Conservation (phyloP, 2,888 invertebrate genomes). For the Heliconius erato region DNA sequence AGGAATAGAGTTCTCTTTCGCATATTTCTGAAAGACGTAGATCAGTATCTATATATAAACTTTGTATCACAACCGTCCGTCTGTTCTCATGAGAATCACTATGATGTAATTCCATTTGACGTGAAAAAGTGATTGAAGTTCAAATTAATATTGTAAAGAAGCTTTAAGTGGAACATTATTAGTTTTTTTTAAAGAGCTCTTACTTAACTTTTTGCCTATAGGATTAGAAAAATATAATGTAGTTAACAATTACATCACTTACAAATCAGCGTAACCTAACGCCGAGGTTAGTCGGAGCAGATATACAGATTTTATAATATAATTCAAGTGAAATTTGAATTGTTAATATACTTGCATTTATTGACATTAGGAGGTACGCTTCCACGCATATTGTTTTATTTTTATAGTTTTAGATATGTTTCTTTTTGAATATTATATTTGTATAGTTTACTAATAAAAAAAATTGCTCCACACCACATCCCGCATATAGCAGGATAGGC, state of each 20-base stretch:
- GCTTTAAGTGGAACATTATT: slow-evolving; percentile 13
- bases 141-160: slow-evolving; percentile 33
- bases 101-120: slow-evolving; percentile 67
- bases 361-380: too few species aligned
- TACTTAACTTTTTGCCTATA: not conserved
- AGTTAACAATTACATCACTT: not conserved
- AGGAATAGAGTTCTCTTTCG: slow-evolving; percentile 34
- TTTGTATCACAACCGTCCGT: slow-evolving; percentile 35
- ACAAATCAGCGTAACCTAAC: too few species aligned
- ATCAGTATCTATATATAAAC: slow-evolving; percentile 19
- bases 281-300: too few species aligned
- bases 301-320: too few species aligned
- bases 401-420: too few species aligned
- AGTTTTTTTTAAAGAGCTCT: slow-evolving; percentile 2
- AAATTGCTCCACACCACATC: too few species aligned
- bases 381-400: too few species aligned
- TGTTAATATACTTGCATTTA: too few species aligned
- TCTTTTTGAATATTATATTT: too few species aligned
- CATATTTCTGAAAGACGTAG: not conserved
- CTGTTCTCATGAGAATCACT: slow-evolving; percentile 56
- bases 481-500: too few species aligned
- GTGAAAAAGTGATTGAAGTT: slow-evolving; percentile 46
- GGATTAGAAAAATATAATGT: not conserved
- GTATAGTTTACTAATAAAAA: too few species aligned
- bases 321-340: too few species aligned